phyloP scores from a whole-genome alignment of 1,140 invertebrate species.

The Micrasema minimum region DNA sequence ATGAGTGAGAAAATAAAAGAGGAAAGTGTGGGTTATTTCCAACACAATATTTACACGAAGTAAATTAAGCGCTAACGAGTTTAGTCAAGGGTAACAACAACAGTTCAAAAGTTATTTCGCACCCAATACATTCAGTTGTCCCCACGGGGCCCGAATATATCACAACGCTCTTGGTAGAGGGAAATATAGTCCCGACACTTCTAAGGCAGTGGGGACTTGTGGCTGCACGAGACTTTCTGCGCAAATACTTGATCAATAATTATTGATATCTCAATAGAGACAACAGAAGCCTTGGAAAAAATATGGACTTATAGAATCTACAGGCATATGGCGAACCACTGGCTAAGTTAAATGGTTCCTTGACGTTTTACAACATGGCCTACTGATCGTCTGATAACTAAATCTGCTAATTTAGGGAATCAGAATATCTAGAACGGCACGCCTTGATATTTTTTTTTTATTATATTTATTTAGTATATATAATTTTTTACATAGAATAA shows the following conservation, averaged over 20 bases:
- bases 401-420: no score
- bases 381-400: no score
- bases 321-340: no score
- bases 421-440: no score
- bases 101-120: conserved; percentile 27
- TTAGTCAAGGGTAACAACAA: conserved; percentile 32
- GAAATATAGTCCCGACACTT: conserved; percentile 20
- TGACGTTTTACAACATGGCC: no score
- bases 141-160: conserved; percentile 20
- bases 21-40: conserved; percentile 18
- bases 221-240: not conserved
- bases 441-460: no score
- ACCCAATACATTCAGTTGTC: conserved; percentile 28
- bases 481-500: no score
- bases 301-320: no score
- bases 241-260: not conserved
- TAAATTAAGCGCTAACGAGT: conserved; percentile 30
- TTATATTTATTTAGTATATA: no score
- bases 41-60: conserved; percentile 18
- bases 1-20: not conserved
- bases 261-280: no score
- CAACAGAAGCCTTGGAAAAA: no score
- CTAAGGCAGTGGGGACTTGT: conserved; percentile 10
- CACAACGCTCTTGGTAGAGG: conserved; percentile 1
- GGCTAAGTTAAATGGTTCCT: no score